Percentiles rank a stretch among this genome's conserved stretches.
Conservation (phyloP, 2,888 invertebrate species). For the Strigamia crassipes region DNA sequence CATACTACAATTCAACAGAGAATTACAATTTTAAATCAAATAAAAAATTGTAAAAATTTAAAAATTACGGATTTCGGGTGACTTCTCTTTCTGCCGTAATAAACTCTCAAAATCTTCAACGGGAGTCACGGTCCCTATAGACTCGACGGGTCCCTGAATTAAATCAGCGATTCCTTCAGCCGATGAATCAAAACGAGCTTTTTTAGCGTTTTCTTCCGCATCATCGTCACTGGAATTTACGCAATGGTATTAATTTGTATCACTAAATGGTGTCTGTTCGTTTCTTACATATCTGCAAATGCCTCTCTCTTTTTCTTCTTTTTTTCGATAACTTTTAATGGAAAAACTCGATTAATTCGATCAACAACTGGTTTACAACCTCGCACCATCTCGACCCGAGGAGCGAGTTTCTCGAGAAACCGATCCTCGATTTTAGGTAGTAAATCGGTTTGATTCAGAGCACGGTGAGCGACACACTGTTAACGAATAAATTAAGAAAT, state of each 20-base stretch:
- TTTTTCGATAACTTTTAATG: conserved; percentile 54
- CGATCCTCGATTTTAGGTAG: conserved; percentile 62
- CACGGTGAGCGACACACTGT: conserved; percentile 66
- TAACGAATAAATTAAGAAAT: conserved; percentile 46
- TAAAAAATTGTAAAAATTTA: background rate
- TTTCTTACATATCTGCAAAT: conserved; percentile 56
- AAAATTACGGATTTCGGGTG: background rate
- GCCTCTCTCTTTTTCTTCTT: conserved; percentile 56
- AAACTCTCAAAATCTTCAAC: conserved; percentile 64
- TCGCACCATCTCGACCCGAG: conserved; percentile 52
- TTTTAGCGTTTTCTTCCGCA: background rate
- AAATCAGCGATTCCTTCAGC: conserved; percentile 45
- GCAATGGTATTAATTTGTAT: background rate
- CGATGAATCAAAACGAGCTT: background rate
- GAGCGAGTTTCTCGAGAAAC: conserved; percentile 4
- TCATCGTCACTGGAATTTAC: conserved; percentile 5
- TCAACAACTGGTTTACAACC: conserved; percentile 54
- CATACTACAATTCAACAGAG: conserved; percentile 55
- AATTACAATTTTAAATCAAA: background rate
- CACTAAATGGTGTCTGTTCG: conserved; percentile 48
- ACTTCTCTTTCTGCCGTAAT: background rate
- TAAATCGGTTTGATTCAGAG: conserved; percentile 66
- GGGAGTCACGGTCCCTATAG: conserved; percentile 67
- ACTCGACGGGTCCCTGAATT: conserved; percentile 53
- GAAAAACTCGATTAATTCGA: conserved; percentile 55